Evolutionary conservation across 2,113 vertebrate species (phyloP), one percentile per base, ranked within the genome.

Genomic region (Trematocara zebra): DNA sequence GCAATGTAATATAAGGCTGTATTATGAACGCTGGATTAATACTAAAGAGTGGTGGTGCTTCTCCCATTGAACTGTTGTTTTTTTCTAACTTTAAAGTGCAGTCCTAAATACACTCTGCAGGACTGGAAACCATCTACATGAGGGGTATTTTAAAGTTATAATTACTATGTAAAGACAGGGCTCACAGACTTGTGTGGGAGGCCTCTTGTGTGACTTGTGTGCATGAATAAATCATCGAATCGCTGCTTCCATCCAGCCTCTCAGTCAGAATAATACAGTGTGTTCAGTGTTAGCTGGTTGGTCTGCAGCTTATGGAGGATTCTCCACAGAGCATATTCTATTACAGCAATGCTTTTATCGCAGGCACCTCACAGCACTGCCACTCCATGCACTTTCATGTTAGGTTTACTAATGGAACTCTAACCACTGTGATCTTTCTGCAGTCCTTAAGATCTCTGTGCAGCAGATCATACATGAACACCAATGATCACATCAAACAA

Each of bases 241-340:
- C 23, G 18, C 42, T 78, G 53, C 52, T 37, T 14, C 44, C 59
- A 47, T 40, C 35, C 76, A 44, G 18, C n/a, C 8, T 49, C 52
- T 91, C 69, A 54, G 83, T 42, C 84, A 81, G 80, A 88, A 87
- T 87, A 90, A 86, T 47, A 76, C 56, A 85, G 61, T 20, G 49
- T 20, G 23, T 31, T 61, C 4, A 54, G 28, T 82, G 74, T 61
- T 69, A 54, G 10, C 33, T 31, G 42, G 57, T 64, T 31, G 12
- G 42, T 64, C 69, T 47, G 2, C 85, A 80, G 59, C 56, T 61
- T 37, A 84, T 17, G 51, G 53, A 26, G 40, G 44, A 23, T 67
- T 64, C 81, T 76, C 18, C 56, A 53, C 69, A 84, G 78, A 84
- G 78, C 67, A 33, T 37, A 56, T 37, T 20, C 14, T 80, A 74